phyloP scores from a whole-genome alignment of 2,113 vertebrate genomes.

The Dolichallabes microphthalmus region DNA sequence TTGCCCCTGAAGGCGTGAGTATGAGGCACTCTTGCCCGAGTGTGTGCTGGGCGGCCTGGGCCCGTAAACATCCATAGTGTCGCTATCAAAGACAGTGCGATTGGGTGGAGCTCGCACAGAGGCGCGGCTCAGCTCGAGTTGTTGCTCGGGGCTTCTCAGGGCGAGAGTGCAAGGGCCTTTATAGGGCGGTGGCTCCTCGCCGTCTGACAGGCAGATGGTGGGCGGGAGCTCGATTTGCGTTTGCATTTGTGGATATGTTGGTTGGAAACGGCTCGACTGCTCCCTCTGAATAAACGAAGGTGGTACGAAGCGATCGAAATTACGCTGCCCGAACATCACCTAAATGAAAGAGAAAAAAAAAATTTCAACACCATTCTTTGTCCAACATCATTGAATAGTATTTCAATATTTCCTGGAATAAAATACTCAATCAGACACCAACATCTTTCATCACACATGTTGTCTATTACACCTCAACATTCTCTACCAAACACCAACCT shows the following conservation, averaged over 20 bases:
- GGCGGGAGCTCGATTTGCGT: conserved; percentile 96
- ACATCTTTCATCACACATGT: not conserved
- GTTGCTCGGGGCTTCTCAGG: conserved; percentile 94
- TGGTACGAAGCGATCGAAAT: conserved; percentile 84
- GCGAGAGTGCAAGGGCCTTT: conserved; percentile 93
- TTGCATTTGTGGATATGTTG: conserved; percentile 93
- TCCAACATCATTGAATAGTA: not conserved
- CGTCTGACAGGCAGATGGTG: conserved; percentile 94
- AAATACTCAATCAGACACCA: not conserved
- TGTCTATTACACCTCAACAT: not conserved
- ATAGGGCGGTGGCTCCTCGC: conserved; percentile 93
- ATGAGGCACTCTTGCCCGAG: conserved; percentile 91
- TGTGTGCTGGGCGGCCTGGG: conserved; percentile 94
- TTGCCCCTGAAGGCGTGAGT: conserved; percentile 90
- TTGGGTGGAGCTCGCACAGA: conserved; percentile 95
- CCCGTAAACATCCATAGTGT: conserved; percentile 86
- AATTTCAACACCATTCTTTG: not conserved
- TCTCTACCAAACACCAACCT: not conserved
- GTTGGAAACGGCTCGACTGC: conserved; percentile 94
- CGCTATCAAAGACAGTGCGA: conserved; percentile 96
- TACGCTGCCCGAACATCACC: conserved; percentile 87
- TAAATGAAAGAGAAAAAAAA: conserved; percentile 54
- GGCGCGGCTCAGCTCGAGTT: conserved; percentile 96
- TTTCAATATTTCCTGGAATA: not conserved
- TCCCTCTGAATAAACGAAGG: conserved; percentile 91